Conservation (phyloP, 1,140 invertebrate species). For the Belonocnema kinseyi region DNA sequence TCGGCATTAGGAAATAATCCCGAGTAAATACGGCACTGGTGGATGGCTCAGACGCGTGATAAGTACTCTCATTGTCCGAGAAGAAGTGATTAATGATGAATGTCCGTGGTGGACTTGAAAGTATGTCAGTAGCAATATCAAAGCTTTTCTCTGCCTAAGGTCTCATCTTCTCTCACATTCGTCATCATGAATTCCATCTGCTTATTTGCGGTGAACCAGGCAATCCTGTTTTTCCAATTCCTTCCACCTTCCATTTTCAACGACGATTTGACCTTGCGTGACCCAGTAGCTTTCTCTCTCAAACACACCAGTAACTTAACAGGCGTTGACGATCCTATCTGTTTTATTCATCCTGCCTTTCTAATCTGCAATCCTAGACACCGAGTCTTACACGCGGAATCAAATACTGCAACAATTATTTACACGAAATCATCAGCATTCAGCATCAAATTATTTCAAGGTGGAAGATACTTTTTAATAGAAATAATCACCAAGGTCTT, state of each 20-base stretch:
- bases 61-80: conserved; percentile 18
- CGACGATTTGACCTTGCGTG: conserved; percentile 28
- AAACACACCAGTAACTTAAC: conserved; percentile 2
- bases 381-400: background rate
- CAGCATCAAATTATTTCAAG: too few relatives aligned
- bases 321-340: conserved; percentile 17
- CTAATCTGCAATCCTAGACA: conserved; percentile 2
- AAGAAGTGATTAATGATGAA: conserved; percentile 18
- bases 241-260: conserved; percentile 6
- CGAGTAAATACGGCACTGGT: background rate
- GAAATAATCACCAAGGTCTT: too few relatives aligned
- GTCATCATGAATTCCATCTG: conserved; percentile 27
- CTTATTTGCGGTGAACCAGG: background rate
- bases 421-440: too few relatives aligned
- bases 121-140: conserved; percentile 27
- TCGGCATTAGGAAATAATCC: conserved; percentile 19
- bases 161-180: background rate
- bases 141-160: background rate
- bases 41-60: conserved; percentile 1
- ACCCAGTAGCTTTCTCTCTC: conserved; percentile 25
- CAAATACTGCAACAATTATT: conserved; percentile 6
- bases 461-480: too few relatives aligned
- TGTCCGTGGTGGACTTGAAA: conserved; percentile 13
- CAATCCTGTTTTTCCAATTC: too few relatives aligned
- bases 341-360: conserved; percentile 21